phyloP scores from a whole-genome alignment of 2,888 invertebrate species.

The Amphipyra berbera region DNA sequence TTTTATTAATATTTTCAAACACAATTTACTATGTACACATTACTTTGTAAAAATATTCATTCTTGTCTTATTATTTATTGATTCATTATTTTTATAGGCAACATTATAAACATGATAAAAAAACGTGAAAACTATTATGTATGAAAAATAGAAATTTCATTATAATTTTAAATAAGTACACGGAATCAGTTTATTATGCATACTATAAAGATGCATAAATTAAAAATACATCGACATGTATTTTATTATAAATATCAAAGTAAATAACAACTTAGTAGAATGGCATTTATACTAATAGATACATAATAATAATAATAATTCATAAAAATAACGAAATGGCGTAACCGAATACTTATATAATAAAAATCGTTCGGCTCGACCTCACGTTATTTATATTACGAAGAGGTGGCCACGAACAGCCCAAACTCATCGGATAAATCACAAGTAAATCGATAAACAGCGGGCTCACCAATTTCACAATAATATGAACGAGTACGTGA shows the following conservation, averaged over 20 bases:
- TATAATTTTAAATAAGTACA: slow-evolving; percentile 86
- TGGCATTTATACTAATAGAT: slow-evolving; percentile 69
- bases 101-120: slow-evolving; percentile 84
- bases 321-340: slow-evolving; percentile 65
- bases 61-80: slow-evolving; percentile 88
- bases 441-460: slow-evolving; percentile 47
- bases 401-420: slow-evolving; percentile 24
- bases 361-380: slow-evolving; percentile 47
- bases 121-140: slow-evolving; percentile 82
- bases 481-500: slow-evolving; percentile 44
- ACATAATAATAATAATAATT: slow-evolving; percentile 46
- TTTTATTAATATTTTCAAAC: slow-evolving; percentile 89
- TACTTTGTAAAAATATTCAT: slow-evolving; percentile 90
- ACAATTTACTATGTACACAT: slow-evolving; percentile 89
- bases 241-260: slow-evolving; percentile 69
- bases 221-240: slow-evolving; percentile 70
- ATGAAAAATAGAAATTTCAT: slow-evolving; percentile 84
- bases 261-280: slow-evolving; percentile 74
- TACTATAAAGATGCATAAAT: slow-evolving; percentile 71
- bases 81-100: slow-evolving; percentile 86
- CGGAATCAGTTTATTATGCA: slow-evolving; percentile 77
- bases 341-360: slow-evolving; percentile 59
- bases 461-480: slow-evolving; percentile 30
- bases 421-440: slow-evolving; percentile 38
- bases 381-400: slow-evolving; percentile 43